These are phyloP conservation scores for Raja brachyura DNA, from an alignment of 2,113 vertebrate genomes.

Conservation along the genomic window DNA sequence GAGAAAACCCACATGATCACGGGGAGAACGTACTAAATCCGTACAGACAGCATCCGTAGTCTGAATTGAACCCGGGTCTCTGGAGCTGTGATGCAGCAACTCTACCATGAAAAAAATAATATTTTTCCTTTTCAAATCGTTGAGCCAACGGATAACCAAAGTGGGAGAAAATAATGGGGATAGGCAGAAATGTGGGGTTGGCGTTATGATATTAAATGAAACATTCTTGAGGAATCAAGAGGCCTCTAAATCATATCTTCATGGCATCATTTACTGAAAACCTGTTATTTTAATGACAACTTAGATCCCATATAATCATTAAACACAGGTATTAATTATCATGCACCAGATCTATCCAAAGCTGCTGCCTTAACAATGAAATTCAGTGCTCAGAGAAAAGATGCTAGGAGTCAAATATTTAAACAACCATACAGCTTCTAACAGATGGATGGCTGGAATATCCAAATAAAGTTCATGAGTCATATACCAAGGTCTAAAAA, in stretches of 20 bases:
- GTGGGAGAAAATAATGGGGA: no score
- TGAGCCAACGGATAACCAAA: not conserved
- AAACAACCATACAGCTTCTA: not conserved
- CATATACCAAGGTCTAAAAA: not conserved
- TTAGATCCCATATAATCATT: not conserved
- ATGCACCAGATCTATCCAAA: not conserved
- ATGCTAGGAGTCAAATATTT: not conserved
- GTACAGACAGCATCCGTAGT: not conserved
- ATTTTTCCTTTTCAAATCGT: not conserved
- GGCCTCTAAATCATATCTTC: no score
- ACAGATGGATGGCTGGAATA: not conserved
- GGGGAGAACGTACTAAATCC: no score
- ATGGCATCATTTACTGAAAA: not conserved
- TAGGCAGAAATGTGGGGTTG: no score
- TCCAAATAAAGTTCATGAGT: not conserved
- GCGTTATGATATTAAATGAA: no score
- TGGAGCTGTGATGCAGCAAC: no score
- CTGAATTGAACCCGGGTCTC: not conserved
- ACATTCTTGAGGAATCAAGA: no score
- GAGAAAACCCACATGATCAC: no score
- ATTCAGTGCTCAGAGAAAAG: not conserved
- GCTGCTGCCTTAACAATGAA: not conserved
- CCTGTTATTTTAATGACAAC: not conserved
- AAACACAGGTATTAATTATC: not conserved
- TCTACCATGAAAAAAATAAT: not conserved